Base-by-base conservation (phyloP, 2,113 vertebrate genomes). In the Formicarius rufipectus region DNA sequence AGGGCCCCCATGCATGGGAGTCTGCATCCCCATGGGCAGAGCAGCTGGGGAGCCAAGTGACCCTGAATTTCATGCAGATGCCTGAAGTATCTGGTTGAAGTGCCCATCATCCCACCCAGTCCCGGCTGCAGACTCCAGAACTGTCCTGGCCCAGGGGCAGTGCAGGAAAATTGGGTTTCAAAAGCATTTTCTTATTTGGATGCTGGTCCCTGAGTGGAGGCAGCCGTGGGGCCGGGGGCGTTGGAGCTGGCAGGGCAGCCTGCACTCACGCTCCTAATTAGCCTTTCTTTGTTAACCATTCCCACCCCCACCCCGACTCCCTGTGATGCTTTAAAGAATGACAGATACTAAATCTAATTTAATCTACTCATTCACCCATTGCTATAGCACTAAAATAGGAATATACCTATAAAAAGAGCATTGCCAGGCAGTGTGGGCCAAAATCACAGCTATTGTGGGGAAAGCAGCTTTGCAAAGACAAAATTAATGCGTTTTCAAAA, bases 391-490 rank as follows among this genome's bases (percentile, higher is more conserved):
- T 94, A 95, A 97, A 97, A 96, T 93, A 91, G 88, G 94, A 92
- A 96, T 78, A 84, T 69, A 94, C 96, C 92, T 96, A 95, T 96
- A 95, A 97, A 96, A 95, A 90, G 93, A 94, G 90, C 89, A 84
- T 53, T 68, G 49, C 91, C 91, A 97, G 93, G 93, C 95, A 95
- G 91, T 39, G 94, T 86, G 73, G 94, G 94, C 94, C 84, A 47
- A 78, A 97, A 95, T 95, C 75, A 69, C 64, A 77, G 94, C 86
- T 94, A 92, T 73, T 93, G 89, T 81, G 80, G 93, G 86, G 93
- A 94, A 95, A 95, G 56, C 76, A 87, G 93, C 84, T 87, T 92
- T 67, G 77, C 63, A 83, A 87, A 89, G 76, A 73, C 94, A 91
- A 93, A 90, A 95, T 95, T 58, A 94, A 97, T 89, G 69, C 64